Base-by-base conservation (phyloP, 1,140 invertebrate genomes). In the Temnothorax curvispinosus region DNA sequence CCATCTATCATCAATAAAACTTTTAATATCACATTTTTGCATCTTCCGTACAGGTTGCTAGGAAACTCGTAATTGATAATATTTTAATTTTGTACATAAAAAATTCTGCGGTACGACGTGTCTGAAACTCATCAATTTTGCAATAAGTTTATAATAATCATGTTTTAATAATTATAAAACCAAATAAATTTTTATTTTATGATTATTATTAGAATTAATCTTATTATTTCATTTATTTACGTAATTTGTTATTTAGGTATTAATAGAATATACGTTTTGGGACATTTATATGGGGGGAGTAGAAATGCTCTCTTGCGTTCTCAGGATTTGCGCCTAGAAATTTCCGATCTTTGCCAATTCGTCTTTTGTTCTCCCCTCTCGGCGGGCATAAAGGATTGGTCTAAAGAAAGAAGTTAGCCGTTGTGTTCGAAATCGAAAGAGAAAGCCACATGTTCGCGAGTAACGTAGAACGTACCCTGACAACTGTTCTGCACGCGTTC, bases 361-460 rank as follows among this genome's bases (percentile, higher is more conserved):
- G n/a, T 74, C 27, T 47, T 21, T 60, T 35, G 52, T 65, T 38
- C 32, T 32, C 11, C 32, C n/a, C 11, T 3, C 0, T 38, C n/a
- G 5, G n/a, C 8, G 8, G n/a, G 13, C 13, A 58, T n/a, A 50
- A 82, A 58, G 9, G 35, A 32, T 50, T 47, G 8, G 38, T 35
- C 18, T 13, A 56, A n/a, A 60, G 41, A 56, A 38, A n/a, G n/a
- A n/a, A n/a, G n/a, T n/a, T n/a, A n/a, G 0, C 9, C n/a, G 47
- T 54, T 41, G 62, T 62, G 54, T 78, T 78, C 58, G 71, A 50
- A 86, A 52, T 88, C 60, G 87, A 91, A 91, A 91, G 90, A 91
- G 90, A 91, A 91, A 91, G 90, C 85, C 52, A 50, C 38, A 21
- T 62, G 44, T 56, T 85, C 80, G 71, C 58, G 75, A 54, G 62